Evolutionary conservation across 2,113 vertebrate species (phyloP).

Genomic region (Hystrix cristata): DNA sequence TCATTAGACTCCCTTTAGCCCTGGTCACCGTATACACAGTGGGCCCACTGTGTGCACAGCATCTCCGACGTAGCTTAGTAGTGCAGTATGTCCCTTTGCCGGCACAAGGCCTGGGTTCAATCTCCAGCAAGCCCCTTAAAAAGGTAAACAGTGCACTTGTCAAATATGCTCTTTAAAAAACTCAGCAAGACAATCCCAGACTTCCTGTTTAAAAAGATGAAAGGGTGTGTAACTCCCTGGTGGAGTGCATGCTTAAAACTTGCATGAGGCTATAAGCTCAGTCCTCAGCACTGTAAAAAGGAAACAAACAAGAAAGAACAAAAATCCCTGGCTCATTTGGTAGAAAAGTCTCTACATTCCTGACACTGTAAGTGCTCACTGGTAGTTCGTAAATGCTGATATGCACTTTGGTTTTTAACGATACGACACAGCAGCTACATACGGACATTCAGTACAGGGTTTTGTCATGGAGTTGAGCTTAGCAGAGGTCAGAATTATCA

Average conservation of each 20-base stretch:
- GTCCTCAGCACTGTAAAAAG: not conserved
- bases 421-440: not conserved
- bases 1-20: conserved; percentile 19
- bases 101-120: not conserved
- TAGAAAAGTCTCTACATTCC: not conserved
- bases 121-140: not conserved
- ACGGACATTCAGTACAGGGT: not conserved
- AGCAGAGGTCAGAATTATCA: conserved; percentile 21
- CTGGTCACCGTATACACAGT: not conserved
- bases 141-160: not conserved
- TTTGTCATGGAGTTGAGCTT: not conserved
- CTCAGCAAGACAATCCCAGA: not conserved
- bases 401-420: conserved; percentile 34
- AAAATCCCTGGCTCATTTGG: not conserved
- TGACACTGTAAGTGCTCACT: not conserved
- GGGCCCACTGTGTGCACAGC: not conserved
- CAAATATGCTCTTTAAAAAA: not conserved
- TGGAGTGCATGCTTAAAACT: not conserved
- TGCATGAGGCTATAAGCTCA: too few species aligned
- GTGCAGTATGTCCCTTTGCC: not conserved
- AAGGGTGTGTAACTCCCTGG: not conserved
- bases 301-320: not conserved
- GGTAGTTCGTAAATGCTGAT: not conserved
- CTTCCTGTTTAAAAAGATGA: not conserved
- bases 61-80: not conserved